Evolutionary conservation across 1,140 invertebrate genomes (phyloP).

Genomic region (Paracyclopina nana): DNA sequence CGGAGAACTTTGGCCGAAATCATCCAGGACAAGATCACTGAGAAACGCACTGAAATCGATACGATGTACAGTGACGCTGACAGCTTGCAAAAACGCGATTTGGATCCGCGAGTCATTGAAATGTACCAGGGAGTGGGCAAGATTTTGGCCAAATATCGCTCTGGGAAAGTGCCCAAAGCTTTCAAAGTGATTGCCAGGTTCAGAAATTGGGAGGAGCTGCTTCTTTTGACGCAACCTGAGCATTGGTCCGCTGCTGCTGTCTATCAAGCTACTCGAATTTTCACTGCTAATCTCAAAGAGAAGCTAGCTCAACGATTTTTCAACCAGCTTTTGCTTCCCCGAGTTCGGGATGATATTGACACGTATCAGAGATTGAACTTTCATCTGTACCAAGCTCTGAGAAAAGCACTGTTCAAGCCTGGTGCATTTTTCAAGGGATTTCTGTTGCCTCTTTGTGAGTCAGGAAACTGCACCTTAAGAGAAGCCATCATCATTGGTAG

Average conservation of each 20-base stretch:
- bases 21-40: constrained; percentile 75
- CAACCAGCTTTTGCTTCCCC: constrained; percentile 73
- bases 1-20: constrained; percentile 60
- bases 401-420: constrained; percentile 86
- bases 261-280: constrained; percentile 82
- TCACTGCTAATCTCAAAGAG: constrained; percentile 84
- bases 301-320: constrained; percentile 93
- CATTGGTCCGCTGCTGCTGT: constrained; percentile 69
- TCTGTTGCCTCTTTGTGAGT: constrained; percentile 67
- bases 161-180: constrained; percentile 86
- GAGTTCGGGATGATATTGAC: constrained; percentile 79
- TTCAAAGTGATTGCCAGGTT: constrained; percentile 90
- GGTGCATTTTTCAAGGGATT: constrained; percentile 98
- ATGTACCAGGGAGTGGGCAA: constrained; percentile 76
- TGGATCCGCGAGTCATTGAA: constrained; percentile 47
- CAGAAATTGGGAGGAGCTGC: constrained; percentile 86
- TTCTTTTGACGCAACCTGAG: constrained; percentile 54
- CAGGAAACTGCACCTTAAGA: constrained; percentile 62
- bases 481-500: constrained; percentile 90
- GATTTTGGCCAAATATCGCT: constrained; percentile 62
- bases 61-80: constrained; percentile 53
- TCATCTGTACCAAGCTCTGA: constrained; percentile 82
- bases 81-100: constrained; percentile 40
- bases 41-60: constrained; percentile 73
- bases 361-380: constrained; percentile 92